phyloP scores from a whole-genome alignment of 53 echinoderm and acorn worm genomes.

The Apostichopus leukothele region DNA sequence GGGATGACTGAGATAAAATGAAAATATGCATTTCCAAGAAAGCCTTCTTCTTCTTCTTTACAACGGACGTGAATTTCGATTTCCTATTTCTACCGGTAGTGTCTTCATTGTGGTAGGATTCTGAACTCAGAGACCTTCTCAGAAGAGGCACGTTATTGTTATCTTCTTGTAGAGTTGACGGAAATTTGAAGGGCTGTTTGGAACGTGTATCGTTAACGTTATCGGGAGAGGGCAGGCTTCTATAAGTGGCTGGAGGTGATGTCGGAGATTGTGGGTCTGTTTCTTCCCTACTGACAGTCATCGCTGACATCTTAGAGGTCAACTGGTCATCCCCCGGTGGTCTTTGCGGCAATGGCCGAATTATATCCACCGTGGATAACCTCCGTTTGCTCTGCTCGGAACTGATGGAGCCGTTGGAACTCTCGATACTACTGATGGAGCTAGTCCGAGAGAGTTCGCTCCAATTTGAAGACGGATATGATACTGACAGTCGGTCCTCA shows the following conservation, averaged over 20 bases:
- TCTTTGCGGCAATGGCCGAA: slow-evolving; percentile 78
- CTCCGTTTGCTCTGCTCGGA: slow-evolving; percentile 36
- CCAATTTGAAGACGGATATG: slow-evolving; percentile 54
- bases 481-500: slow-evolving; percentile 58
- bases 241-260: slow-evolving; percentile 45
- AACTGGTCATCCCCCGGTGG: slow-evolving; percentile 62
- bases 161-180: slow-evolving; percentile 28
- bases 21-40: slow-evolving; percentile 80
- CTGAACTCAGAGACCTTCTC: slow-evolving; percentile 58
- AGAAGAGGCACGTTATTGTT: slow-evolving; percentile 29
- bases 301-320: slow-evolving; percentile 60
- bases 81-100: slow-evolving; percentile 21
- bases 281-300: slow-evolving; percentile 59
- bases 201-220: slow-evolving; percentile 53
- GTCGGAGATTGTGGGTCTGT: slow-evolving; percentile 9
- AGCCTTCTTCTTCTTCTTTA: slow-evolving; percentile 51
- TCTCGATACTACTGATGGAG: slow-evolving; percentile 63
- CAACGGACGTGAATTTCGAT: slow-evolving; percentile 27
- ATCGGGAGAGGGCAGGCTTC: slow-evolving; percentile 87
- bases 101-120: slow-evolving; percentile 36
- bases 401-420: slow-evolving; percentile 43
- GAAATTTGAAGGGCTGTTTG: slow-evolving; percentile 73
- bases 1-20: slow-evolving; percentile 80
- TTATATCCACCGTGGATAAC: slow-evolving; percentile 62
- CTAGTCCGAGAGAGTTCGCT: slow-evolving; percentile 62